Evolutionary conservation across 2,888 invertebrate genomes (phyloP).

Genomic region (Allolobophora icterica): DNA sequence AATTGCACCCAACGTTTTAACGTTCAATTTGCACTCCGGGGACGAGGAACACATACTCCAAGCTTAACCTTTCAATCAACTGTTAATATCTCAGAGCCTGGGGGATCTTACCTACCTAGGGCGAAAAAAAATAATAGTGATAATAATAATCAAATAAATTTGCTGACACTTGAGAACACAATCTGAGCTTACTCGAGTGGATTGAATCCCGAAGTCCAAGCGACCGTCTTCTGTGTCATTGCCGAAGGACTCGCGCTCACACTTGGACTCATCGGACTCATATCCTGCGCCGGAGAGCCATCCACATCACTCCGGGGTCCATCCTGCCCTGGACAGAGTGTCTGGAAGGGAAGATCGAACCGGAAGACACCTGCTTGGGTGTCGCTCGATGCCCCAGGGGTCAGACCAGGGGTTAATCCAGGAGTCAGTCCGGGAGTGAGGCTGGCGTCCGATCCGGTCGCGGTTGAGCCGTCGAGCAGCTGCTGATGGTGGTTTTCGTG

Average conservation of each 20-base stretch:
- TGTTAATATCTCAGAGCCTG: no score
- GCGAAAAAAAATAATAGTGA: neutral
- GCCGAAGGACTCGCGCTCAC: neutral
- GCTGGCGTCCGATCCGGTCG: constrained; percentile 18
- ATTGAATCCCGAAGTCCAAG: constrained; percentile 41
- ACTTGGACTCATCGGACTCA: neutral
- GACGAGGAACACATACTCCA: no score
- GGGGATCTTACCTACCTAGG: no score
- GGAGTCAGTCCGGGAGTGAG: constrained; percentile 41
- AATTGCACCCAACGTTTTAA: no score
- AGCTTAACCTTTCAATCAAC: no score
- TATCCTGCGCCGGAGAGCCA: neutral
- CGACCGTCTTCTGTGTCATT: neutral
- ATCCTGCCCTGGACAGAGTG: neutral
- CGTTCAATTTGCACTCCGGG: no score
- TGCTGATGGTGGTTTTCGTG: constrained; percentile 87
- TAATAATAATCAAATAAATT: neutral
- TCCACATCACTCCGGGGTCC: neutral
- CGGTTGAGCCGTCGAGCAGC: constrained; percentile 26
- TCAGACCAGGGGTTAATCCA: constrained; percentile 27
- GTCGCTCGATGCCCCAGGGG: neutral
- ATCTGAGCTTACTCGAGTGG: constrained; percentile 41
- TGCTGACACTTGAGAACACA: neutral
- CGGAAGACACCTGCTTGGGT: constrained; percentile 31
- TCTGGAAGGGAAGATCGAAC: constrained; percentile 35